phyloP scores from a whole-genome alignment of 2,888 invertebrate genomes.

The Erebia aethiops region DNA sequence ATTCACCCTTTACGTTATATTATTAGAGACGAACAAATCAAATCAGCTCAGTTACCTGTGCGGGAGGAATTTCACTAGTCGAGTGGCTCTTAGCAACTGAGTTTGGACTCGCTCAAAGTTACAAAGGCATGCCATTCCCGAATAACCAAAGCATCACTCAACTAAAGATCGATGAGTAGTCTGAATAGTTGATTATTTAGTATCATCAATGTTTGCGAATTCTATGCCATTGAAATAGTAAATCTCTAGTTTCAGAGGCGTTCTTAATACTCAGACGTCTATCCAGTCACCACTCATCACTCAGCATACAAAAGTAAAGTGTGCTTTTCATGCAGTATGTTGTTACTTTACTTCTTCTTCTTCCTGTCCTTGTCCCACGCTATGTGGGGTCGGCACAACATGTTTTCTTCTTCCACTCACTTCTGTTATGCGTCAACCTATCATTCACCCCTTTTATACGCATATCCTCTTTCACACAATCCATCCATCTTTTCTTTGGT shows the following conservation, averaged over 20 bases:
- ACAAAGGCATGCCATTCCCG: slow-evolving; percentile 70
- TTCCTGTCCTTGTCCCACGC: too few relatives aligned
- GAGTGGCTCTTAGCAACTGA: slow-evolving; percentile 53
- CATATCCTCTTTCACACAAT: too few relatives aligned
- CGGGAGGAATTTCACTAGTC: slow-evolving; percentile 52
- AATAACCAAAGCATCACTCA: slow-evolving; percentile 35
- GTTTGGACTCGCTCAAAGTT: slow-evolving; percentile 44
- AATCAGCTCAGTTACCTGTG: slow-evolving; percentile 48
- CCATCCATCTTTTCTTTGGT: too few relatives aligned
- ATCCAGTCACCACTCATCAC: too few relatives aligned
- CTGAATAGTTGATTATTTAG: slow-evolving; percentile 29
- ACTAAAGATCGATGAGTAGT: slow-evolving; percentile 30
- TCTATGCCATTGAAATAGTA: not conserved
- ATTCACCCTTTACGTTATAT: slow-evolving; percentile 7
- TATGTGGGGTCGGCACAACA: too few relatives aligned
- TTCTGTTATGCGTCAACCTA: too few relatives aligned
- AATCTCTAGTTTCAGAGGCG: not conserved
- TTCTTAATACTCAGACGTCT: too few relatives aligned
- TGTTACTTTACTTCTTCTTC: too few relatives aligned
- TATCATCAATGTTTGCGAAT: not conserved
- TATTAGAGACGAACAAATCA: slow-evolving; percentile 44
- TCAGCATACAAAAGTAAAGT: too few relatives aligned
- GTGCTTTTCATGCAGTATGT: too few relatives aligned
- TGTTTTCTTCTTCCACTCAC: too few relatives aligned
- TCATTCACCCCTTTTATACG: too few relatives aligned